Base-by-base conservation (phyloP, 2,888 invertebrate species). In the Harpalus rufipes region DNA sequence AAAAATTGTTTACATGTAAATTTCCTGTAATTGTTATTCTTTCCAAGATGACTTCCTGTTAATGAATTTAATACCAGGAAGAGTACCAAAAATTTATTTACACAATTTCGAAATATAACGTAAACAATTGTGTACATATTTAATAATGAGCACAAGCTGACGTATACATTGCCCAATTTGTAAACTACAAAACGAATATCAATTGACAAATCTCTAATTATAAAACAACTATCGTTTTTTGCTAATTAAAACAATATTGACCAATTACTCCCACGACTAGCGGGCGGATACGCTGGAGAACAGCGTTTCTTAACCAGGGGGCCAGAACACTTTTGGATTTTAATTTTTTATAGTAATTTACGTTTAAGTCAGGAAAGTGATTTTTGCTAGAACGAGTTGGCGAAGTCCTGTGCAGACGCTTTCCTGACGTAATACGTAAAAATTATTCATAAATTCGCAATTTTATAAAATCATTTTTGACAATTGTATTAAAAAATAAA, bases 191-290 rank as follows among this genome's bases (percentile, higher is more conserved):
- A 63, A 65, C 18, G 65, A 25, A 5, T 32, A 59, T 10, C 21
- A 21, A 78, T 78, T 78, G 56, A 58, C 78, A 78, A 58, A 78
- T 78, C 78, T 78, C 58, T 12, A 78, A 78, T 78, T 74, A 74
- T 74, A 74, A 68, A 74, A 41, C 41, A 74, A 74, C 72, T 78
- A 78, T 58, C 25, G 14, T 56, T 51, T 58, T 58, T 16, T 18
- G 58, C 25, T 78, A 58, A 78, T 78, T 58, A 78, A 78, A 78
- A 78, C 21, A 78, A 78, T 78, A 78, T 58, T 58, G 78, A 58
- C 58, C 78, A 78, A 58, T 58, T 56, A 21, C 78, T 16, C 78
- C 80, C 80, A 80, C 80, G 41, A 59, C 16, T 14, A 7, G 78
- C 78, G 58, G 58, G 58, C 58, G 59, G 41, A 80, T 16, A 74